A percentile compares a stretch with the other conserved stretches of the same genome.
Conservation (phyloP, 2,888 invertebrate genomes). For the Drosophila buzzatii region DNA sequence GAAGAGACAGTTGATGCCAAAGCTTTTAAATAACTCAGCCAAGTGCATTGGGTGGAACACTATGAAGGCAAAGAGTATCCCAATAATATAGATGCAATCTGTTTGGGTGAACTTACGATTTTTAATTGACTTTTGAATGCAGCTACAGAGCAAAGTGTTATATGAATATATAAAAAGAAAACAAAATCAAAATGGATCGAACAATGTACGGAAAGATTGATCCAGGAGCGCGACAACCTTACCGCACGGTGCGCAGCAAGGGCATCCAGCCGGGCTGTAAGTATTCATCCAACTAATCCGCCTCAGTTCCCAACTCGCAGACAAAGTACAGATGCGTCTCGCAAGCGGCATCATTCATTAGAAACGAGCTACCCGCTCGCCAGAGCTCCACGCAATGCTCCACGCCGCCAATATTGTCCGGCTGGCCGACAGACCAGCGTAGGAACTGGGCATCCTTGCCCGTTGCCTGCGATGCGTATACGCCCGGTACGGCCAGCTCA, state of each 20-base stretch:
- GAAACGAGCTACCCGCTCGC: slow-evolving; percentile 11
- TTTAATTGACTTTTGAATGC: slow-evolving; percentile 47
- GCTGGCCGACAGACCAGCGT: slow-evolving; percentile 59
- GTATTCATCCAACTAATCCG: slow-evolving; percentile 84
- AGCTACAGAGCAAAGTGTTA: slow-evolving; percentile 43
- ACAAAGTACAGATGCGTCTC: slow-evolving; percentile 3
- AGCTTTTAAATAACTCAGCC: slow-evolving; percentile 57
- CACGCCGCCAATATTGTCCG: slow-evolving; percentile 55
- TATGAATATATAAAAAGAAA: not conserved
- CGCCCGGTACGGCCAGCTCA: slow-evolving; percentile 16
- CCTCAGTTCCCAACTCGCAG: slow-evolving; percentile 5
- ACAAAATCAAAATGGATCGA: slow-evolving; percentile 89
- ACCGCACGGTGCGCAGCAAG: slow-evolving; percentile 92
- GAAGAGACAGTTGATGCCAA: slow-evolving; percentile 20
- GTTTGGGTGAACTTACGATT: slow-evolving; percentile 22
- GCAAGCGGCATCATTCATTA: slow-evolving; percentile 37
- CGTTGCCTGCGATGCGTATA: slow-evolving; percentile 16
- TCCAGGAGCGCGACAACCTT: slow-evolving; percentile 94
- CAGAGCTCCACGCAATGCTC: slow-evolving; percentile 53
- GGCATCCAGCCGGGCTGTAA: slow-evolving; percentile 95
- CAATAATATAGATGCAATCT: not conserved
- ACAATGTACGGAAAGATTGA: slow-evolving; percentile 95
- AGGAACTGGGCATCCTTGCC: slow-evolving; percentile 12
- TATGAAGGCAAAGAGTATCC: not conserved
- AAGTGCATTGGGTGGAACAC: not conserved